Evolutionary conservation across 2,797 vertebrate genomes (phyloP).

Genomic region (Aplochiton taeniatus): DNA sequence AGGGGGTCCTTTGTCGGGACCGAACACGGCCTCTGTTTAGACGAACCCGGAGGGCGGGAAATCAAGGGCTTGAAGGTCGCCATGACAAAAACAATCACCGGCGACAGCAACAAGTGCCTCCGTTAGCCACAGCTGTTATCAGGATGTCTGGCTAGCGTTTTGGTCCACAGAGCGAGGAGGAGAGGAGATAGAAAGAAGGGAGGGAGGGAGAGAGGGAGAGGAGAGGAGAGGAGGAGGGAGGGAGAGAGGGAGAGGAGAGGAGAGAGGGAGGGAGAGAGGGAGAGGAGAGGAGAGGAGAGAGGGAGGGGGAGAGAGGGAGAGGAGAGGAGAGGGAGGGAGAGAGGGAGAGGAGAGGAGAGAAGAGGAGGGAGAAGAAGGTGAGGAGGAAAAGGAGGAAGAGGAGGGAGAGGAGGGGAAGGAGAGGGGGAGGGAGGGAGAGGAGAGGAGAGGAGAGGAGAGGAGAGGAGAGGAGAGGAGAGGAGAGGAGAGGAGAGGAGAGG

Average conservation of each 20-base stretch:
- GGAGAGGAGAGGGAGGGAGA: background rate
- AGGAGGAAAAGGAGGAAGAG: background rate
- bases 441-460: no score
- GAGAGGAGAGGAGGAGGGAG: background rate
- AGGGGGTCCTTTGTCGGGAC: conserved; percentile 25
- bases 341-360: no score
- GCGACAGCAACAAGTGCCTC: background rate
- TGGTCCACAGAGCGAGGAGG: background rate
- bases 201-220: background rate
- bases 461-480: background rate
- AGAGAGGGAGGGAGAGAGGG: background rate
- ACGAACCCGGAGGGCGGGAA: background rate
- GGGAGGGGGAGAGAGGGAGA: background rate
- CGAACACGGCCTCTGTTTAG: background rate
- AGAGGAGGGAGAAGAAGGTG: background rate
- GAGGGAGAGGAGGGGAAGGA: background rate
- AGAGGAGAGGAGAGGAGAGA: background rate
- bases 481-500: background rate
- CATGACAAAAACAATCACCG: conserved; percentile 3
- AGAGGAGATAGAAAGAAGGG: no score
- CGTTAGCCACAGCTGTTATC: background rate
- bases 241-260: background rate
- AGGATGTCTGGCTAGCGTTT: background rate
- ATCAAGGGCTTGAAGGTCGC: background rate
- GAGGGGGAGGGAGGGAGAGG: background rate